phyloP scores from a whole-genome alignment of 2,113 vertebrate species.

The Austrofundulus limnaeus region DNA sequence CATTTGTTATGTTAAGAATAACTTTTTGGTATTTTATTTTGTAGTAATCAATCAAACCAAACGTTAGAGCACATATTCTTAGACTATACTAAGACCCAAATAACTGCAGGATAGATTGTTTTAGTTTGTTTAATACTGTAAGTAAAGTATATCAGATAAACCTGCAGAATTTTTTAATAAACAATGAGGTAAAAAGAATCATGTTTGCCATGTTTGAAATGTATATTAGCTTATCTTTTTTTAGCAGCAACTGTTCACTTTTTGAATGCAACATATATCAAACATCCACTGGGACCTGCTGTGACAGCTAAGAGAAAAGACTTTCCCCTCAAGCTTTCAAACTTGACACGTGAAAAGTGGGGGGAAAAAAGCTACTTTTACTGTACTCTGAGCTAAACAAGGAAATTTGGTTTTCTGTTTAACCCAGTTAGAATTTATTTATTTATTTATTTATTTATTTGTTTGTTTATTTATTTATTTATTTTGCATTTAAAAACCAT shows the following conservation, averaged over 20 bases:
- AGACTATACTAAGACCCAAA: too few species aligned
- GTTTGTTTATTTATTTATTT: too few species aligned
- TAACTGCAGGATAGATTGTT: too few species aligned
- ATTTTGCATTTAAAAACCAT: neutral
- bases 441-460: too few species aligned
- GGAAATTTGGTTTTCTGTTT: conserved; percentile 18
- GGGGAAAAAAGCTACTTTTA: conserved; percentile 15
- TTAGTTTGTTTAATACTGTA: neutral
- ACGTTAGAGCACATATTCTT: too few species aligned
- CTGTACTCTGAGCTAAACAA: conserved; percentile 12
- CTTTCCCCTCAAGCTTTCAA: conserved; percentile 25
- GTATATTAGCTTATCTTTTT: neutral
- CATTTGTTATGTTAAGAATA: too few species aligned
- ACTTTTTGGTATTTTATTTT: too few species aligned
- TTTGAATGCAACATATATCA: neutral
- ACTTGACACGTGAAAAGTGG: conserved; percentile 26
- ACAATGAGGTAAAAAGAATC: neutral
- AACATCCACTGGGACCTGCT: conserved; percentile 15
- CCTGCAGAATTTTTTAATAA: neutral
- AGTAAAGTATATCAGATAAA: neutral
- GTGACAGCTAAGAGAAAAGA: conserved; percentile 27
- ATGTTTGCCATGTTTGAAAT: neutral
- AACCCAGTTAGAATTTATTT: too few species aligned
- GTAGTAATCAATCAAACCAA: too few species aligned
- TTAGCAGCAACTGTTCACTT: neutral